phyloP scores from a whole-genome alignment of 2,113 vertebrate genomes.

The Gnathonemus longibarbis region DNA sequence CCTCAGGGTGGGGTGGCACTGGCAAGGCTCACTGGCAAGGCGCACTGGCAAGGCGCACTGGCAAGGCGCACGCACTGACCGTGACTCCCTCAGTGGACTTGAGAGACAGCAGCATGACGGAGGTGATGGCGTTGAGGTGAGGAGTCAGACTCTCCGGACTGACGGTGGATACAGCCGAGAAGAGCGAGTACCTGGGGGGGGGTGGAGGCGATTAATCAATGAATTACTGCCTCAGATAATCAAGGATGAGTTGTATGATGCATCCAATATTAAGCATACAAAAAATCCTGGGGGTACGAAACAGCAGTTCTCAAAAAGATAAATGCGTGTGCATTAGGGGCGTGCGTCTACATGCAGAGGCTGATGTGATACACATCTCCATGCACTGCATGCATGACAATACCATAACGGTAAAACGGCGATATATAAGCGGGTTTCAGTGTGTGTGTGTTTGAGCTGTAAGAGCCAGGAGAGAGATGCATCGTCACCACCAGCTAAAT shows the following conservation, averaged over 20 bases:
- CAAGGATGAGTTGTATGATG: not conserved
- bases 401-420: not conserved
- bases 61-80: slow-evolving; percentile 48
- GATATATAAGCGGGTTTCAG: not conserved
- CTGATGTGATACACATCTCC: not conserved
- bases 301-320: not conserved
- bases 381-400: not conserved
- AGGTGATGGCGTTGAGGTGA: slow-evolving; percentile 70
- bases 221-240: not conserved
- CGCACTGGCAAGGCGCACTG: too few species aligned
- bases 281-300: not conserved
- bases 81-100: slow-evolving; percentile 76
- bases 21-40: not conserved
- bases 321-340: not conserved
- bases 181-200: slow-evolving; percentile 68
- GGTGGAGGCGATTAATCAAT: not conserved
- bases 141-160: slow-evolving; percentile 63
- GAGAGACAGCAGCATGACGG: slow-evolving; percentile 68
- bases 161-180: slow-evolving; percentile 69
- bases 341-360: not conserved
- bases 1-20: not conserved
- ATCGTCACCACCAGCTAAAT: too few species aligned
- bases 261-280: not conserved
- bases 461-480: not conserved
- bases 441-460: not conserved